Evolutionary conservation across 2,888 invertebrate genomes (phyloP), one percentile per base, ranked within the genome.

Genomic region (Drosophila eohydei): DNA sequence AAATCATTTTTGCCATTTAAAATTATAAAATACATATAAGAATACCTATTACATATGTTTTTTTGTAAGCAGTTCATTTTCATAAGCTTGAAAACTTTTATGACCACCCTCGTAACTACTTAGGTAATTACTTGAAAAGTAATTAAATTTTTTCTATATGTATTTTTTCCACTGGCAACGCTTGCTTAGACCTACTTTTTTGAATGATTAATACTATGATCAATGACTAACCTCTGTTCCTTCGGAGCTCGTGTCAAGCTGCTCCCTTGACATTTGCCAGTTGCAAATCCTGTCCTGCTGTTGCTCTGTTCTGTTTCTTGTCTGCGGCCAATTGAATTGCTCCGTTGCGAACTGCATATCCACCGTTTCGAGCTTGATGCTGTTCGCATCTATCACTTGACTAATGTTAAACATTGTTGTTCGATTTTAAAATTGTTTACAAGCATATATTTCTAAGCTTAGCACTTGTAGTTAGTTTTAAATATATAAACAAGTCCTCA

Each of bases 301-400:
- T 26, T 1, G 26, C 7, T 7, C n/a, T 6, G 6, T 7, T 48
- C 21, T 60, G 48, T 11, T 48, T 6, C 28, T 38, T 12, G 51
- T 14, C 26, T 65, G 46, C 56, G 56, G 59, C 43, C 64, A 59
- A 56, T 72, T 52, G n/a, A 63, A 59, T 60, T 74, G 59, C 16
- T 72, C 43, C 6, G 30, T n/a, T 8, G 38, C 28, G 16, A 43
- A 46, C 26, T 11, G n/a, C 11, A 32, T 38, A 0, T 64, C 65
- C 28, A n/a, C 43, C 9, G 21, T 4, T 30, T 74, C 78, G 2
- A 16, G 6, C 12, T 78, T 72, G 12, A 78, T 57, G 30, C 41
- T 16, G 21, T n/a, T 40, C 5, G 30, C 34, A 40, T 64, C 28
- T n/a, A 11, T 12, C 2, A 14, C 9, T 9, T 55, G 14, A 9